Conservation (phyloP, 2,888 invertebrate species). For the Phengaris arion region DNA sequence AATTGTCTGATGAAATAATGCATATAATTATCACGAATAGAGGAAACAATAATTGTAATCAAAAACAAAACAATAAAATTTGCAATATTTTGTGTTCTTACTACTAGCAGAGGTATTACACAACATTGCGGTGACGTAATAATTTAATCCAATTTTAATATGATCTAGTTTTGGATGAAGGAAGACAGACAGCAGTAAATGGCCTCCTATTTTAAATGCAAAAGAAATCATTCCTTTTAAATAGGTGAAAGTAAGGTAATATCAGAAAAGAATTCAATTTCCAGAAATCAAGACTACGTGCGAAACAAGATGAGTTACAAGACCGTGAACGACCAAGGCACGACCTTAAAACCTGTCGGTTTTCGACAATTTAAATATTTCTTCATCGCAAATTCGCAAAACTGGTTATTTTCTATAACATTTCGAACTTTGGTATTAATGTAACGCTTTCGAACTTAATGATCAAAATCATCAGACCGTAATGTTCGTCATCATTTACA, state of each 20-base stretch:
- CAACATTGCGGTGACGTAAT: neutral
- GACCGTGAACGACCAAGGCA: neutral
- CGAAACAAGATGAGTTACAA: constrained; percentile 8
- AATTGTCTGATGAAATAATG: neutral
- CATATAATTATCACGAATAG: neutral
- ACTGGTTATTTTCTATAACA: constrained; percentile 18
- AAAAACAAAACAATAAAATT: neutral
- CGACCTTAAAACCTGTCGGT: constrained; percentile 23
- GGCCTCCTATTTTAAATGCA: neutral
- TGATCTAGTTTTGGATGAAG: neutral
- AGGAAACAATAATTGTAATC: neutral
- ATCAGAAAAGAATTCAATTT: neutral
- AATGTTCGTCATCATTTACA: neutral
- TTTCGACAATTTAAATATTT: constrained; percentile 17
- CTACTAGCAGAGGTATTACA: neutral
- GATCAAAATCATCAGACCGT: constrained; percentile 1
- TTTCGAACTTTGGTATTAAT: constrained; percentile 6
- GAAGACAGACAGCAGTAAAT: neutral
- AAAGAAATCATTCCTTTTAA: neutral
- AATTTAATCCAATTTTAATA: neutral
- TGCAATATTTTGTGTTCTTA: neutral
- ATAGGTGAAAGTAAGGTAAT: neutral
- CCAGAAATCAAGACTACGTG: neutral
- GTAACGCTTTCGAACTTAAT: neutral
- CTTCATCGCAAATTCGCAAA: constrained; percentile 20